Percentiles rank a stretch among this genome's conserved stretches.
These are phyloP conservation scores for Lota lota DNA, from an alignment of 2,113 vertebrate genomes.

Conservation along the genomic window DNA sequence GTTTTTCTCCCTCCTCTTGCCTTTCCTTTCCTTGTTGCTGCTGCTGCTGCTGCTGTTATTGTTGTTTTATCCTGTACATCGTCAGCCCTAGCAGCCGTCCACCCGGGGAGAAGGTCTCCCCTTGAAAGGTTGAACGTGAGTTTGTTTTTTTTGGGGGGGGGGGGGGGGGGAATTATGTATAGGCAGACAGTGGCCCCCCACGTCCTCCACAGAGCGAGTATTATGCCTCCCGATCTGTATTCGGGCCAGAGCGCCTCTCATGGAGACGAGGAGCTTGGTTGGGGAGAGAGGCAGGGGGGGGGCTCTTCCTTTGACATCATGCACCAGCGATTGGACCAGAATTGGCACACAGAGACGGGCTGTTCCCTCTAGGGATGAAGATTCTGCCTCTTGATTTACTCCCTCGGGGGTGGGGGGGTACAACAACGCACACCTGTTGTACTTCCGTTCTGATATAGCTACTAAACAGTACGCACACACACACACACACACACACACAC, in stretches of 20 bases:
- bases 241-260: slow-evolving; percentile 69
- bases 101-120: slow-evolving; percentile 44
- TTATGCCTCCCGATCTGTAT: slow-evolving; percentile 65
- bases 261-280: background rate
- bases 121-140: slow-evolving; percentile 27
- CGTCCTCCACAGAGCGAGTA: slow-evolving; percentile 27
- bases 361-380: slow-evolving; percentile 58
- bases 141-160: background rate
- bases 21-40: background rate
- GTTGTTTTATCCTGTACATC: too few species aligned
- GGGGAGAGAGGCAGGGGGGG: slow-evolving; percentile 36
- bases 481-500: background rate
- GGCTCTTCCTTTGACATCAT: slow-evolving; percentile 71
- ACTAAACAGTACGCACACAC: slow-evolving; percentile 23
- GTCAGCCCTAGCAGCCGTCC: background rate
- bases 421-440: slow-evolving; percentile 27
- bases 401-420: slow-evolving; percentile 44
- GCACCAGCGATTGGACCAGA: slow-evolving; percentile 67
- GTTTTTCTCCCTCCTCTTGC: slow-evolving; percentile 46
- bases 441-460: background rate
- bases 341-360: slow-evolving; percentile 66
- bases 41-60: too few species aligned
- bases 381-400: slow-evolving; percentile 57
- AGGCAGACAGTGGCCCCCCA: slow-evolving; percentile 38
- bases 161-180: slow-evolving; percentile 35